These are phyloP conservation scores for Pseudolycoriella hygida DNA, from an alignment of 2,888 invertebrate genomes.

Conservation along the genomic window DNA sequence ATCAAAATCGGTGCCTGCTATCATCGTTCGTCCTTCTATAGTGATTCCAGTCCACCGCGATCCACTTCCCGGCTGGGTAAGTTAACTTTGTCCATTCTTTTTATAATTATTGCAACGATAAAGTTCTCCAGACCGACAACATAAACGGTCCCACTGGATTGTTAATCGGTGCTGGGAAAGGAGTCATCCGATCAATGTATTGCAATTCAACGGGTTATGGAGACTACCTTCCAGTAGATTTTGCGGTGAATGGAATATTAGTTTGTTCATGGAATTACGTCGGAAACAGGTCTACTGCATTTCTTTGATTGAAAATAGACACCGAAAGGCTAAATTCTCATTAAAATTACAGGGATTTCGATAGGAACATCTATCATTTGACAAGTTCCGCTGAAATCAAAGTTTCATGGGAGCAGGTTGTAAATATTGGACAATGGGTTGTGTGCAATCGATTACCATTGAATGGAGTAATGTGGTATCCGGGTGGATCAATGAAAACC, in stretches of 20 bases:
- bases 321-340: background rate
- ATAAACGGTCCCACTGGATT: constrained; percentile 83
- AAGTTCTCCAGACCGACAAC: constrained; percentile 82
- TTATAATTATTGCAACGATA: too few species aligned
- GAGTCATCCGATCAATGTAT: constrained; percentile 77
- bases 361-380: constrained; percentile 46
- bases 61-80: constrained; percentile 62
- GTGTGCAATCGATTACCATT: constrained; percentile 63
- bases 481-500: constrained; percentile 75
- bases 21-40: constrained; percentile 74
- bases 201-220: constrained; percentile 62
- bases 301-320: constrained; percentile 6
- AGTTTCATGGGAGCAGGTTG: constrained; percentile 77
- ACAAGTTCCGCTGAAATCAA: constrained; percentile 67
- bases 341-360: constrained; percentile 29
- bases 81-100: too few species aligned
- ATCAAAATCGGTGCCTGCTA: constrained; percentile 43
- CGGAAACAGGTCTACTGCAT: constrained; percentile 29
- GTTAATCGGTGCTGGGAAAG: constrained; percentile 67
- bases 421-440: constrained; percentile 59
- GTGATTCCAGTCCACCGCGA: constrained; percentile 78
- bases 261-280: constrained; percentile 47
- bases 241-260: constrained; percentile 61
- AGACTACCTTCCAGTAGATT: constrained; percentile 64
- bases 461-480: constrained; percentile 75